These are phyloP conservation scores for Reinhardtius hippoglossoides DNA, from an alignment of 2,113 vertebrate species.

Conservation along the genomic window DNA sequence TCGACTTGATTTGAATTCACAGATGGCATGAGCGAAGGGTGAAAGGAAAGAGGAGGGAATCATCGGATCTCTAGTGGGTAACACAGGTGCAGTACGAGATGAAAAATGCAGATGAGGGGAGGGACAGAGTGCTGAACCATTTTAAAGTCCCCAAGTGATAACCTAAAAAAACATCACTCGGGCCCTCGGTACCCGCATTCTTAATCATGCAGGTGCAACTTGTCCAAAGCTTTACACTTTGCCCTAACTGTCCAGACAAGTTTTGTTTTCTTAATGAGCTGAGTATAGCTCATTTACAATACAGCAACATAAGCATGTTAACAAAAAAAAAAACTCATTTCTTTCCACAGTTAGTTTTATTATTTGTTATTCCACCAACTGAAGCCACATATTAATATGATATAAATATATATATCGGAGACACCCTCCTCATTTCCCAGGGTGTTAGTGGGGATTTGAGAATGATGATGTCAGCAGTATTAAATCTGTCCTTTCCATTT, in stretches of 20 bases:
- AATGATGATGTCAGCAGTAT: slow-evolving; percentile 65
- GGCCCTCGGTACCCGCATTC: slow-evolving; percentile 21
- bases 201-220: slow-evolving; percentile 68
- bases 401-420: slow-evolving; percentile 1
- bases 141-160: slow-evolving; percentile 67
- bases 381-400: slow-evolving; percentile 1
- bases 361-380: background rate
- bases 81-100: slow-evolving; percentile 72
- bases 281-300: slow-evolving; percentile 7
- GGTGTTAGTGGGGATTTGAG: slow-evolving; percentile 49
- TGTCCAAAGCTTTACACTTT: slow-evolving; percentile 28
- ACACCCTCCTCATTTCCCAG: slow-evolving; percentile 1
- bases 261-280: slow-evolving; percentile 39
- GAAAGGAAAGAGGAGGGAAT: slow-evolving; percentile 38
- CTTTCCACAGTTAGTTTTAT: background rate
- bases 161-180: slow-evolving; percentile 50
- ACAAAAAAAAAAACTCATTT: background rate
- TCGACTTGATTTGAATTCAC: slow-evolving; percentile 48
- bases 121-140: slow-evolving; percentile 47
- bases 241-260: slow-evolving; percentile 12
- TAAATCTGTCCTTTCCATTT: slow-evolving; percentile 53
- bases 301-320: slow-evolving; percentile 12
- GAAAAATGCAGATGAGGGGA: slow-evolving; percentile 71
- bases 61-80: slow-evolving; percentile 56
- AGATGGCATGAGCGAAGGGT: slow-evolving; percentile 43